A percentile compares a stretch with the other conserved stretches of the same genome.
phyloP scores from a whole-genome alignment of 2,888 invertebrate genomes.

The Linnaemya vulpina region DNA sequence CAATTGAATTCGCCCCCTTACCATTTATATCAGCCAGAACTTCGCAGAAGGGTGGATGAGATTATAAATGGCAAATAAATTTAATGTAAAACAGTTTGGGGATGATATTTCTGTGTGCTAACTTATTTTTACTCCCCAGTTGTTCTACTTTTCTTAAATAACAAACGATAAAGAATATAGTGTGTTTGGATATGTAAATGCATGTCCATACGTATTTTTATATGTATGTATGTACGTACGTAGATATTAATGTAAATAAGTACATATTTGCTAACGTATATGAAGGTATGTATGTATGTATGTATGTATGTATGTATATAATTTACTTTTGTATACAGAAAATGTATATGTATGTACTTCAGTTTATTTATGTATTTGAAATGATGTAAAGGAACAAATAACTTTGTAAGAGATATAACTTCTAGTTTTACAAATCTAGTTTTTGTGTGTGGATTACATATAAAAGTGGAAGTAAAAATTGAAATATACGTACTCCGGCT shows the following conservation, averaged over 20 bases:
- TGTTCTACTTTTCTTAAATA: constrained; percentile 40
- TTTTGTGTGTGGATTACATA: background rate
- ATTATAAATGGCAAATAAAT: constrained; percentile 58
- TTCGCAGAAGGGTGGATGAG: constrained; percentile 62
- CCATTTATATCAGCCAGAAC: constrained; percentile 13
- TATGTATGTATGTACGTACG: constrained; percentile 9
- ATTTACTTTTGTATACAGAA: background rate
- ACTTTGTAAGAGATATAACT: background rate
- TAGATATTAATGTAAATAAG: constrained; percentile 43
- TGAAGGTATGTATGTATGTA: constrained; percentile 9
- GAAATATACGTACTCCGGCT: too few relatives aligned
- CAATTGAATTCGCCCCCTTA: background rate
- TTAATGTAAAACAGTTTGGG: constrained; percentile 51
- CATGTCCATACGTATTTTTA: background rate
- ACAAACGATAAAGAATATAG: constrained; percentile 10
- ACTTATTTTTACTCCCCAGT: constrained; percentile 46
- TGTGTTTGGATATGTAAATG: background rate
- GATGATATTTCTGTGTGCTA: constrained; percentile 50
- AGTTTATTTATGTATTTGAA: background rate
- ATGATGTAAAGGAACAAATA: background rate
- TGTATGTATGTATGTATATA: background rate
- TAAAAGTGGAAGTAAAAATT: background rate
- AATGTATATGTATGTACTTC: background rate
- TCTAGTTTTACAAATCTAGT: background rate
- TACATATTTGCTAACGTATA: constrained; percentile 54